Evolutionary conservation across 2,113 vertebrate genomes (phyloP), one percentile per base, ranked within the genome.

Genomic region (Bubo blakistoni): DNA sequence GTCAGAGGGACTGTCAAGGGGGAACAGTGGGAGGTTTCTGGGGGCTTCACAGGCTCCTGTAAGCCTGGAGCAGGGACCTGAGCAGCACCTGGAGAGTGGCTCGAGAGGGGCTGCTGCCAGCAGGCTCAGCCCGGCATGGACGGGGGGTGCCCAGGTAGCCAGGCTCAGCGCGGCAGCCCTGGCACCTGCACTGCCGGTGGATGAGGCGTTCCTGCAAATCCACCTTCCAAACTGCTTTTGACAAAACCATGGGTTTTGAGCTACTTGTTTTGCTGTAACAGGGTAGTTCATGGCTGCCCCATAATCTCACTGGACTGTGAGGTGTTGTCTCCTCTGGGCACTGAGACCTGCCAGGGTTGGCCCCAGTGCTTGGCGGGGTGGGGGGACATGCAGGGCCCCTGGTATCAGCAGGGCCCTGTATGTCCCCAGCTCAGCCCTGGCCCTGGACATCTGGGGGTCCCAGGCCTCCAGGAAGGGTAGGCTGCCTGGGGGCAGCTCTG

Each of bases 61-160:
- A 22, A 59, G 24, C 49, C 52, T 44, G 58, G 26, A 70, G 44
- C 42, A 57, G 26, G 32, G 61, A 5, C n/a, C 42, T 51, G 42
- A 65, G 42, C 32, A 42, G 57, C 42, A 11, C 11, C 27, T 6
- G 16, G 76, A 20, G 30, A 42, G 40, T 3, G 14, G 46, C 49
- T 42, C 4, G 2, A 38, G 61, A 18, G 34, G 59, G 13, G 18
- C 38, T 69, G 44, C 34, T 70, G 89, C 18, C 1, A 8, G 40
- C 34, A 58, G 57, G 54, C 61, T 67, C 59, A 72, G 22, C 55
- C 57, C 2, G 0, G 9, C 2, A 5, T 4, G 32, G 36, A 14
- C 0, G 0, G 17, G 30, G 46, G n/a, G 4, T 55, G 36, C 46
- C 12, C 0, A 1, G 32, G 3, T 4, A 47, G 36, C 42, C 2